Evolutionary conservation across 1,140 invertebrate species (phyloP), one percentile per base, ranked within the genome.

Genomic region (Panonychus citri): DNA sequence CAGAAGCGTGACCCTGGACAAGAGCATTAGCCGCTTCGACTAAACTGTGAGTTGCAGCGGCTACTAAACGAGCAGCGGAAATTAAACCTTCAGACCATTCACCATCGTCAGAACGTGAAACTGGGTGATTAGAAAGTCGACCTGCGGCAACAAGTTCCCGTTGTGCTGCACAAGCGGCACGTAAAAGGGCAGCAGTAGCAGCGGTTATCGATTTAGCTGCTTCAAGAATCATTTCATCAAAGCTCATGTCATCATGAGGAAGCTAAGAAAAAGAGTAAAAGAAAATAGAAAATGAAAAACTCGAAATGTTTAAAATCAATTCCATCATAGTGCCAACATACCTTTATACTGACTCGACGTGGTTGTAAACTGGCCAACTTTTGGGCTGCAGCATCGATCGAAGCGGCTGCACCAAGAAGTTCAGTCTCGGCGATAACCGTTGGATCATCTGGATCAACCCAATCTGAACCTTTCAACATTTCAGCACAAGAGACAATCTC

Each of bases 21-120:
- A 98, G 73, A 51, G 87, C 82, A 67, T 98, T 96, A 37, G 94
- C 94, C 3, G 90, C 87, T 70, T 98, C 93, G 49, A 95, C 94
- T 26, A 98, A 73, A 61, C 85, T 90, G 68, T 97, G 91, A 0
- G 93, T 95, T 0, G 94, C 91, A 0, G 91, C 91, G 0, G 93
- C 93, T 0, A 98, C 93, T 58, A 93, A 73, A 59, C 87, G 76
- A 1, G 94, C 90, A 54, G 93, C 94, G 0, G 89, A 95, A 37
- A 97, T 85, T 3, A 98, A 73, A 3, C 94, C 94, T 71, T 97
- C 90, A 0, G 90, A 96, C 94, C 93, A 98, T 66, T 98, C 91
- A 0, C 90, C 91, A 71, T 97, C 91, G 66, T 96, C 89, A 0
- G 84, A 87, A 34, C 81, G 83, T 17, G 78, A 81, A 21, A 80